Base-by-base conservation (phyloP, 2,113 vertebrate species). In the Thomomys bottae region DNA sequence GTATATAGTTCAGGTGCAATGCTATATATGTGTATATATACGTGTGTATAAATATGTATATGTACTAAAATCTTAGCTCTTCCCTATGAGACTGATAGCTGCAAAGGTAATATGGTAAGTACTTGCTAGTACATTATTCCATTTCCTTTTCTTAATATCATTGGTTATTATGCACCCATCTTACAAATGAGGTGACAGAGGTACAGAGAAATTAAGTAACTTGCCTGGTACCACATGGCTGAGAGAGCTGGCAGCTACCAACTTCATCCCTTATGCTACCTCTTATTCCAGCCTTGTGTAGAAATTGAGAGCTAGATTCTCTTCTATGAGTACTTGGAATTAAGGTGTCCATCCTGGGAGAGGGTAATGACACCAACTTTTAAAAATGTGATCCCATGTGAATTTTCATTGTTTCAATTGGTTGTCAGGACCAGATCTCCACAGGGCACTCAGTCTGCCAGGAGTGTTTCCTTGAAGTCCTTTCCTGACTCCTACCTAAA, bases 141-240 rank as follows among this genome's bases (percentile, higher is more conserved):
- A 32, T 42, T 71, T 72, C 68, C 70, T 88, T 18, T 3, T 80
- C 45, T 21, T 21, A 38, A 38, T 36, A 30, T 36, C 40, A 77
- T 2, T 71, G 32, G 26, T n/a, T 73, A 14, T 24, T 63, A 38
- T 23, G 9, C 3, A 40, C 36, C 32, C 42, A 71, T 68, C n/a
- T 86, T 76, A 77, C 54, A 80, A 73, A 68, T 45, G 30, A 94
- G 59, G 32, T 90, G 68, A 64, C 40, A n/a, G 63, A 87, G 63
- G 40, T 34, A 68, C 23, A 45, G 63, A 64, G 21, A 57, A 38
- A 71, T 45, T 63, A 68, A 87, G 12, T 67, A 40, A 77, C 45
- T 49, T 77, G 14, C 57, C 78, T 32, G 21, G 67, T 21, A 9
- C 68, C 42, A 42, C 9, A 77, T 9, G 72, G 6, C 1, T 42